These are phyloP conservation scores for Thamnaconus septentrionalis DNA, from an alignment of 2,113 vertebrate species.

Conservation along the genomic window DNA sequence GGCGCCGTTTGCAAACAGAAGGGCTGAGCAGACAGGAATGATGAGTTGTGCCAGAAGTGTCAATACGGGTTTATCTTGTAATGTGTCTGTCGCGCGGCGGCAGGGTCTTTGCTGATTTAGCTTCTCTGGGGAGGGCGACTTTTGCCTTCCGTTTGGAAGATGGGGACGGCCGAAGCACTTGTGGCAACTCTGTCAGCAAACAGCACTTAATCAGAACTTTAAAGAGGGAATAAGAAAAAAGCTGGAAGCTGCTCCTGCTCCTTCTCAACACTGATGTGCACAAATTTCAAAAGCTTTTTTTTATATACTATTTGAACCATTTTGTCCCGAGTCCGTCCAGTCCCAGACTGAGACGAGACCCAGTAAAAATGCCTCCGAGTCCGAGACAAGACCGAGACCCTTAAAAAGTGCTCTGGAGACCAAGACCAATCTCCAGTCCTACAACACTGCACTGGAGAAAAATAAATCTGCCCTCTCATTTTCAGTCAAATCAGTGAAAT, in stretches of 20 bases:
- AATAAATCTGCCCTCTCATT: not conserved
- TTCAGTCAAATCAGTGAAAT: conserved; percentile 8
- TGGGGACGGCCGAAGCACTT: conserved; percentile 23
- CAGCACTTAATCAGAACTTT: conserved; percentile 20
- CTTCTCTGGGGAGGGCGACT: conserved; percentile 35
- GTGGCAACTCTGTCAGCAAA: conserved; percentile 26
- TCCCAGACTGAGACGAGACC: too few relatives aligned
- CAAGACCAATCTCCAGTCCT: too few relatives aligned
- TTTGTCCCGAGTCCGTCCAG: too few relatives aligned
- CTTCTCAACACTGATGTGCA: not conserved
- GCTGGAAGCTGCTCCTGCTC: not conserved
- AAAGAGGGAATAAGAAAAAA: conserved; percentile 5
- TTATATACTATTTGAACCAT: too few relatives aligned
- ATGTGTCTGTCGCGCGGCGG: conserved; percentile 36
- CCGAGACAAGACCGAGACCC: too few relatives aligned
- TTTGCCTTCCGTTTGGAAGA: conserved; percentile 42
- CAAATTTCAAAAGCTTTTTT: too few relatives aligned
- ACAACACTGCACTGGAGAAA: too few relatives aligned
- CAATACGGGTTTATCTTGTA: conserved; percentile 54
- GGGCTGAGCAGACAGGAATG: conserved; percentile 43
- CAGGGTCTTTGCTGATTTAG: conserved; percentile 47
- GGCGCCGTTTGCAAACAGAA: conserved; percentile 38
- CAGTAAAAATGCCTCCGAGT: too few relatives aligned
- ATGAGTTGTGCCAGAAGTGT: conserved; percentile 55
- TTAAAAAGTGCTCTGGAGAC: too few relatives aligned